Conservation (phyloP, 2,888 invertebrate genomes). For the Orchesella flavescens region DNA sequence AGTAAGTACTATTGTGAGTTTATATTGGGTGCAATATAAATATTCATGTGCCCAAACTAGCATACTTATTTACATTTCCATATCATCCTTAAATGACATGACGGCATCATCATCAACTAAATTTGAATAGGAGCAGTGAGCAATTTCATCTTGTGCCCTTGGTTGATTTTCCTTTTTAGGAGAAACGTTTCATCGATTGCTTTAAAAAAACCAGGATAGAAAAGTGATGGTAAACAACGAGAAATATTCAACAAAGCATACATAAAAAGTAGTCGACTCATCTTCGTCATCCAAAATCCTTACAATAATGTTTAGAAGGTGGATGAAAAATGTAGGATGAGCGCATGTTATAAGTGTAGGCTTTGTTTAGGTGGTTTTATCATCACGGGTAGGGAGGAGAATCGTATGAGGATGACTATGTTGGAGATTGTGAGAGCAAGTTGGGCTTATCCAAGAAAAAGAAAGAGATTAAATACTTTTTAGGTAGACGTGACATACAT, state of each 20-base stretch:
- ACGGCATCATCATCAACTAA: conserved; percentile 7
- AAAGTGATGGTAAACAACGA: conserved; percentile 23
- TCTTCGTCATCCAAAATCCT: no score
- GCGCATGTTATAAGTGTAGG: neutral
- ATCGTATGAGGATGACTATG: conserved; percentile 19
- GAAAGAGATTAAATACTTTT: conserved; percentile 33
- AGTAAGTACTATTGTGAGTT: no score
- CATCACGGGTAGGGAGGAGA: conserved; percentile 36
- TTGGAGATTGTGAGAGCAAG: neutral
- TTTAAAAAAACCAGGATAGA: conserved; percentile 48
- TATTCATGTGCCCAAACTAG: no score
- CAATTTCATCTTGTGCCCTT: no score
- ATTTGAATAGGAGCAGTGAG: no score
- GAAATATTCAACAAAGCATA: conserved; percentile 8
- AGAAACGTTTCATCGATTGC: conserved; percentile 13
- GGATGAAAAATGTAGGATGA: neutral
- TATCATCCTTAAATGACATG: no score
- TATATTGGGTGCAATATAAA: no score
- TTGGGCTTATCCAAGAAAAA: conserved; percentile 31
- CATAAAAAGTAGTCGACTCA: no score
- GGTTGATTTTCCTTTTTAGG: conserved; percentile 44
- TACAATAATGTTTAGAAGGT: no score
- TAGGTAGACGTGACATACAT: conserved; percentile 38
- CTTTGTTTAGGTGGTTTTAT: neutral
- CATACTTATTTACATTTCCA: no score